Percentiles rank a stretch among this genome's conserved stretches.
Conservation (phyloP, 2,888 invertebrate genomes). For the Mimachlamys varia region DNA sequence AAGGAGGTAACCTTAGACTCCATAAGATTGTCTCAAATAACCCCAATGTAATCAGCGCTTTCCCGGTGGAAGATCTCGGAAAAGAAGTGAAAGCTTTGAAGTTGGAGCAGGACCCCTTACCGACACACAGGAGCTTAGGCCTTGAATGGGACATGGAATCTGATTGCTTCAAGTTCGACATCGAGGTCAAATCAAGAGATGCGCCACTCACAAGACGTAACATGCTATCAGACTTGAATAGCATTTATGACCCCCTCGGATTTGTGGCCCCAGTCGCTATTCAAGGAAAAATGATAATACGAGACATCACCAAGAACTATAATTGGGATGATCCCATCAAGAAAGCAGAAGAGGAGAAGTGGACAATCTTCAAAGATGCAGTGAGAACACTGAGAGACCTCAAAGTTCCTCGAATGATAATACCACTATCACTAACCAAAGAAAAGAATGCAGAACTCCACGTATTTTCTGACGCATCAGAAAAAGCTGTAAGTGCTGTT, state of each 20-base stretch:
- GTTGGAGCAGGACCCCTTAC: conserved; percentile 42
- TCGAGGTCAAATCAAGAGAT: conserved; percentile 16
- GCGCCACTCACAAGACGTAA: conserved; percentile 39
- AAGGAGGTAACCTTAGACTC: conserved; percentile 37
- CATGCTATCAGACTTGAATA: conserved; percentile 44
- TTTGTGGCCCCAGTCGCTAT: conserved; percentile 47
- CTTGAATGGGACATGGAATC: conserved; percentile 41
- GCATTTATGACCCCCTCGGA: conserved; percentile 54
- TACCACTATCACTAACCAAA: too few relatives aligned
- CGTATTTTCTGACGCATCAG: too few relatives aligned
- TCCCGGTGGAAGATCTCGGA: conserved; percentile 24
- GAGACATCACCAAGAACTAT: background rate
- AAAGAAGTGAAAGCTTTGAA: conserved; percentile 45
- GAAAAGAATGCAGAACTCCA: too few relatives aligned
- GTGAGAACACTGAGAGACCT: too few relatives aligned
- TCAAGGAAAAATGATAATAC: conserved; percentile 47
- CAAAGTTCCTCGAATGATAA: too few relatives aligned
- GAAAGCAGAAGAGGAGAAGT: too few relatives aligned
- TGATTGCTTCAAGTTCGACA: conserved; percentile 42
- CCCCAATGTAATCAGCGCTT: background rate
- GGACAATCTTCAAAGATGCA: too few relatives aligned
- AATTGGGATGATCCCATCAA: too few relatives aligned
- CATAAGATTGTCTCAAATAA: conserved; percentile 53
- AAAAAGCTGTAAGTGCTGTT: too few relatives aligned
- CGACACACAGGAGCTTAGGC: too few relatives aligned